Conservation (phyloP, 2,888 invertebrate genomes). For the Spialia ferax region DNA sequence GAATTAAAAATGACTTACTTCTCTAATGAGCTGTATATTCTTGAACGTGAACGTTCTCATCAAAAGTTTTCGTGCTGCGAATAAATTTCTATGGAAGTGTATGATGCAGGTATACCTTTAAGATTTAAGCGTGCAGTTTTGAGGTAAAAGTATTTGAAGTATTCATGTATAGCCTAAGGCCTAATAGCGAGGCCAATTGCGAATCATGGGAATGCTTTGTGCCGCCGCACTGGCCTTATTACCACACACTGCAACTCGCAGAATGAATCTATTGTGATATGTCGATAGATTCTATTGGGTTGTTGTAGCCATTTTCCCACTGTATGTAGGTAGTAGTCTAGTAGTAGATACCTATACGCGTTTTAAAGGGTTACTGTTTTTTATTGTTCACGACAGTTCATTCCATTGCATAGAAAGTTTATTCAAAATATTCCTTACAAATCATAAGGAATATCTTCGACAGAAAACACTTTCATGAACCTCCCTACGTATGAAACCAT, state of each 20-base stretch:
- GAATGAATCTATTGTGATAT: conserved; percentile 49
- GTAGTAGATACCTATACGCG: conserved; percentile 44
- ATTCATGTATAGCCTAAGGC: conserved; percentile 50
- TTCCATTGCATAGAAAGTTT: background rate
- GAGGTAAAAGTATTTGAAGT: conserved; percentile 44
- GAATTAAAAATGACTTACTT: conserved; percentile 12
- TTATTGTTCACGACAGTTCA: conserved; percentile 10
- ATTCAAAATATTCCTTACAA: background rate
- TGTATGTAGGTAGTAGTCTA: too few species aligned
- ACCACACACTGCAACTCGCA: conserved; percentile 44
- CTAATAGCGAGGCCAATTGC: conserved; percentile 55
- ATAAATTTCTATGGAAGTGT: conserved; percentile 15
- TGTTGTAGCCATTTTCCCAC: conserved; percentile 63
- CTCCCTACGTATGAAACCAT: conserved; percentile 20
- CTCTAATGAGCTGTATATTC: conserved; percentile 25
- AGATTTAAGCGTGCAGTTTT: conserved; percentile 41
- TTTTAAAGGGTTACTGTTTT: conserved; percentile 51
- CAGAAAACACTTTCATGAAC: background rate
- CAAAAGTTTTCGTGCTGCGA: background rate
- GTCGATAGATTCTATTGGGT: conserved; percentile 67
- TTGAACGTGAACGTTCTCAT: conserved; percentile 3
- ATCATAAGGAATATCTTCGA: background rate
- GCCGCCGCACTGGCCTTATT: conserved; percentile 39
- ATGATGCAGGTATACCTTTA: background rate
- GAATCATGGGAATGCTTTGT: conserved; percentile 69